phyloP scores from a whole-genome alignment of 2,888 invertebrate genomes.

The Dryococelus australis region DNA sequence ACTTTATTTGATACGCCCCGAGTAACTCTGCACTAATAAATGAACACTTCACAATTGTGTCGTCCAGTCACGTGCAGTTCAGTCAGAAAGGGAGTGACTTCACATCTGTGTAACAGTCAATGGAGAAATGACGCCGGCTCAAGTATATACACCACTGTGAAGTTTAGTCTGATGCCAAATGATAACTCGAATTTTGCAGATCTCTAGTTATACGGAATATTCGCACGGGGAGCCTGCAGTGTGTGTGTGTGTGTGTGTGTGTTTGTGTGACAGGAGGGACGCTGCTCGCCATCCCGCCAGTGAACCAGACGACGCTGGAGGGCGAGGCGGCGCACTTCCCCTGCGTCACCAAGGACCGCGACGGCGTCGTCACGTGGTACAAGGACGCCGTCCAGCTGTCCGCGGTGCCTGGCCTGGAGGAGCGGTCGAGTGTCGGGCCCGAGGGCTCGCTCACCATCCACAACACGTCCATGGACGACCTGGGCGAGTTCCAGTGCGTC shows the following conservation, averaged over 20 bases:
- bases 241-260: not conserved
- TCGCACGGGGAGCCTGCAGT: too few species aligned
- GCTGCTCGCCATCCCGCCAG: constrained; percentile 84
- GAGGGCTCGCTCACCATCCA: constrained; percentile 85
- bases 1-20: too few species aligned
- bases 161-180: too few species aligned
- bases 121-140: too few species aligned
- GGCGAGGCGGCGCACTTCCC: constrained; percentile 82
- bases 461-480: constrained; percentile 80
- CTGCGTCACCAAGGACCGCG: constrained; percentile 80
- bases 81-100: too few species aligned
- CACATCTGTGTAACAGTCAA: too few species aligned
- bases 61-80: too few species aligned
- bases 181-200: too few species aligned
- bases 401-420: constrained; percentile 68
- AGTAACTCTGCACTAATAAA: too few species aligned
- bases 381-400: constrained; percentile 71
- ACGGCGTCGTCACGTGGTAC: constrained; percentile 67
- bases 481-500: constrained; percentile 87
- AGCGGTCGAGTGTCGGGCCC: constrained; percentile 68
- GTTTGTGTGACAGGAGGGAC: constrained; percentile 75
- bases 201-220: too few species aligned
- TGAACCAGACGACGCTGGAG: constrained; percentile 87
- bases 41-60: too few species aligned
- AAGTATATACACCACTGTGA: too few species aligned